Evolutionary conservation across 2,888 invertebrate species (phyloP), one percentile per base, ranked within the genome.

Genomic region (Rhorus exstirpatorius): DNA sequence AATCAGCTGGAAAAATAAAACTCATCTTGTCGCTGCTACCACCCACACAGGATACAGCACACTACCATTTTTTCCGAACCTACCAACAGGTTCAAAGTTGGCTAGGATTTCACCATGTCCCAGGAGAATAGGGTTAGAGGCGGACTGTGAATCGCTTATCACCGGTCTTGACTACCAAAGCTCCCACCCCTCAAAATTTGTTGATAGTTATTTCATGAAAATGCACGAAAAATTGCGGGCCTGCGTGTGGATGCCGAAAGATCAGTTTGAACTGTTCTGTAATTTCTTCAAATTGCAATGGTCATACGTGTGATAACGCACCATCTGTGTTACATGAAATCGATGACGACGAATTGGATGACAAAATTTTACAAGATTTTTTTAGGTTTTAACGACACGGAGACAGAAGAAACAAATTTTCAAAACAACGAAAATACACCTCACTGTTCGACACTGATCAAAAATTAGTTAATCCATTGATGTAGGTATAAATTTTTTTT

Each of bases 1-100:
- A 55, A 7, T 21, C 71, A 10, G 7, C 82, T 8, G 24, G 72
- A 26, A 86, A 87, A 61, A 80, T 60, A 51, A 60, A 60, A 35
- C 46, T 77, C 19, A 58, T 51, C 31, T 44, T 38, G 8, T 19
- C 70, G 17, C 14, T 44, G 31, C 51, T 70, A 12, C 26, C 51
- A 19, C 74, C 75, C n/a, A 67, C 70, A n/a, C 46, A 58, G 17
- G 77, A 58, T 55, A n/a, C 60, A 35, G 68, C 68, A 8, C 68
- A 46, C 14, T 58, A 60, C 58, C 68, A 77, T 60, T 61, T 26
- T 7, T 63, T 75, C 41, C 38, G 65, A 75, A 41, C 17, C 7
- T 65, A 53, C 17, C 65, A 75, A 26, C 75, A 72, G 1, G 24
- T 55, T 12, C 76, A 77, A 60, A 24, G 55, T 55, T 83, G 46